These are phyloP conservation scores for Porites evermanni DNA, from an alignment of 92 coral and sea anemone genomes.

Conservation along the genomic window DNA sequence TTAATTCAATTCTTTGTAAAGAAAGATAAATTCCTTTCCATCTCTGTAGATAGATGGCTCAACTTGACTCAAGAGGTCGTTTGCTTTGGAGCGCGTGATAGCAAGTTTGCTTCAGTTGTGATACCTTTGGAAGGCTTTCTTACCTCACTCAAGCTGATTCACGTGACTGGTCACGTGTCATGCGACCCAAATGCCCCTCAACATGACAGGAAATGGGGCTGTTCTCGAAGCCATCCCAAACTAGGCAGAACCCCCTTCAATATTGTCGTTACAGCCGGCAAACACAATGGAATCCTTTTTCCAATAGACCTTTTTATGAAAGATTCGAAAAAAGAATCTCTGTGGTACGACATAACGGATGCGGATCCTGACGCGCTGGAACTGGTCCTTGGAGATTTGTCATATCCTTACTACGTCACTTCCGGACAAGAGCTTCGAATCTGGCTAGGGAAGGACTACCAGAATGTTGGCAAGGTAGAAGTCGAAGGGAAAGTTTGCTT, in stretches of 20 bases:
- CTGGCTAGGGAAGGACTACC: conserved; percentile 19
- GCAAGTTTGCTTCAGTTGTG: conserved; percentile 47
- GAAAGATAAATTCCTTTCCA: not conserved
- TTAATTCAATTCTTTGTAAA: not conserved
- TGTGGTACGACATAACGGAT: conserved; percentile 32
- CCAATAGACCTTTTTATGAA: conserved; percentile 2
- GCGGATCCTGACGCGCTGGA: conserved; percentile 30
- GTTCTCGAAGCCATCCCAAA: conserved; percentile 34
- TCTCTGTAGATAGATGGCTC: conserved; percentile 33
- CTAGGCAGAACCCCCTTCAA: conserved; percentile 36
- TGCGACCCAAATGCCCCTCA: conserved; percentile 40
- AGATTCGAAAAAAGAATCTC: not conserved
- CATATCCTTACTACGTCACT: conserved; percentile 25
- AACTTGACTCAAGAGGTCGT: conserved; percentile 29
- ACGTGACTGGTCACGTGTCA: conserved; percentile 54
- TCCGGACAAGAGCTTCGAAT: conserved; percentile 30
- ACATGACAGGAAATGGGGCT: conserved; percentile 28
- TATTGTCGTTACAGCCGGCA: conserved; percentile 37
- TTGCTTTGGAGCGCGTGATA: conserved; percentile 59
- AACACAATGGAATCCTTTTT: conserved; percentile 8
- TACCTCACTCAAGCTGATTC: conserved; percentile 60
- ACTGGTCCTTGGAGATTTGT: conserved; percentile 24
- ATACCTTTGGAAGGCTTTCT: conserved; percentile 65
- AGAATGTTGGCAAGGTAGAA: not conserved
- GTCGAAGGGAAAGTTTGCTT: conserved; percentile 13